Conservation (phyloP, 2,797 vertebrate species). For the Chaunax sp. region DNA sequence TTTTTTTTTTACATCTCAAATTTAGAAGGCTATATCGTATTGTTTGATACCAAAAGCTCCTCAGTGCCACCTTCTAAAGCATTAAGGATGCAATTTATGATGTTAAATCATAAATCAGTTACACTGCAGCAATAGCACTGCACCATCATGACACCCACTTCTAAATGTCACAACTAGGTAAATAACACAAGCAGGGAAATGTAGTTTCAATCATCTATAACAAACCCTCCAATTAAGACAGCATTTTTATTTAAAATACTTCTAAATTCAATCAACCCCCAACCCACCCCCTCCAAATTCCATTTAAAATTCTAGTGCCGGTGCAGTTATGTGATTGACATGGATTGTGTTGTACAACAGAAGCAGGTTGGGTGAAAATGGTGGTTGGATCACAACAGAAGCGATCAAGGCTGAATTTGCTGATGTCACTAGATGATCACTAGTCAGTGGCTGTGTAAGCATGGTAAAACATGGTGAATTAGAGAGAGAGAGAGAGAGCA, state of each 20-base stretch:
- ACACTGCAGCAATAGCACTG: too few species aligned
- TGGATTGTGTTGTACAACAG: not conserved
- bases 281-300: not conserved
- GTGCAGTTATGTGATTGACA: not conserved
- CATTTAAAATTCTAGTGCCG: not conserved
- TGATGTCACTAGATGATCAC: slow-evolving; percentile 19
- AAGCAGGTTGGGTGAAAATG: not conserved
- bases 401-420: slow-evolving; percentile 7
- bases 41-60: slow-evolving; percentile 8
- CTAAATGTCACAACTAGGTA: too few species aligned
- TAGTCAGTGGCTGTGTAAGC: slow-evolving; percentile 3
- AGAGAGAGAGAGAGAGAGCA: not conserved
- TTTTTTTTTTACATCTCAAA: slow-evolving; percentile 21
- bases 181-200: too few species aligned
- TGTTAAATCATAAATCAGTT: too few species aligned
- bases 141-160: not conserved
- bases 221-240: too few species aligned
- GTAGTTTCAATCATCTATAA: too few species aligned
- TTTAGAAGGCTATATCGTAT: slow-evolving; percentile 23
- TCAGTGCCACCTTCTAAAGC: too few species aligned
- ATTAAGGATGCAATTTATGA: too few species aligned
- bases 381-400: not conserved
- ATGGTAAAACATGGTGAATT: not conserved
- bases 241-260: too few species aligned
- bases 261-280: too few species aligned